Conservation (phyloP, 2,888 invertebrate species). For the Pollenia angustigena region DNA sequence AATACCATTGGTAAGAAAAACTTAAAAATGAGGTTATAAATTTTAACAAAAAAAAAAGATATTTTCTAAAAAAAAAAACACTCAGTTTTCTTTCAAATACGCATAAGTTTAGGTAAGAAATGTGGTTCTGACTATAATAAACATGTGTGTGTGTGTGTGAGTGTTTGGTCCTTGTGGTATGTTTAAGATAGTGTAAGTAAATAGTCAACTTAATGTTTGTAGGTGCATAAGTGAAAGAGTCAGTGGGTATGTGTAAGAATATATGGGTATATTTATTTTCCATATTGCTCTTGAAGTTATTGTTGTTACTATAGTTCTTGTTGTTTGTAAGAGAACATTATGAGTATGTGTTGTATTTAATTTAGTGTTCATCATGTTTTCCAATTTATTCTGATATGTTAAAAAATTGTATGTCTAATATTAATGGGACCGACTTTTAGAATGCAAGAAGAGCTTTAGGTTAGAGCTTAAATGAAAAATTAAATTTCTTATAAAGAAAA, state of each 20-base stretch:
- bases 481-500: no score
- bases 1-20: neutral
- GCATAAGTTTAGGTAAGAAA: conserved; percentile 39
- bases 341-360: conserved; percentile 22
- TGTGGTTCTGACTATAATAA: neutral
- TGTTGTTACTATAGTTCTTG: neutral
- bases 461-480: no score
- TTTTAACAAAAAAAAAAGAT: conserved; percentile 17
- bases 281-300: neutral
- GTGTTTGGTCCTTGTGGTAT: neutral
- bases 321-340: conserved; percentile 9
- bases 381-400: conserved; percentile 54
- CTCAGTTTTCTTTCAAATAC: conserved; percentile 3
- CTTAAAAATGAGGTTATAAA: conserved; percentile 7
- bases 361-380: conserved; percentile 61
- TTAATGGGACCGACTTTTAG: conserved; percentile 6
- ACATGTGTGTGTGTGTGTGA: neutral
- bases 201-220: neutral
- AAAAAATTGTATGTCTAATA: neutral
- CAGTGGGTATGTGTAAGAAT: neutral
- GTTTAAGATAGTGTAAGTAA: neutral
- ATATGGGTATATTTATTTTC: conserved; percentile 1
- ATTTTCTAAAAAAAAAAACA: neutral
- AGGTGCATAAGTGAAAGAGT: neutral
- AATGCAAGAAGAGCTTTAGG: no score